Percentiles rank a stretch among this genome's conserved stretches.
Evolutionary conservation across 2,113 vertebrate species (phyloP).

Genomic region (Mus pahari): DNA sequence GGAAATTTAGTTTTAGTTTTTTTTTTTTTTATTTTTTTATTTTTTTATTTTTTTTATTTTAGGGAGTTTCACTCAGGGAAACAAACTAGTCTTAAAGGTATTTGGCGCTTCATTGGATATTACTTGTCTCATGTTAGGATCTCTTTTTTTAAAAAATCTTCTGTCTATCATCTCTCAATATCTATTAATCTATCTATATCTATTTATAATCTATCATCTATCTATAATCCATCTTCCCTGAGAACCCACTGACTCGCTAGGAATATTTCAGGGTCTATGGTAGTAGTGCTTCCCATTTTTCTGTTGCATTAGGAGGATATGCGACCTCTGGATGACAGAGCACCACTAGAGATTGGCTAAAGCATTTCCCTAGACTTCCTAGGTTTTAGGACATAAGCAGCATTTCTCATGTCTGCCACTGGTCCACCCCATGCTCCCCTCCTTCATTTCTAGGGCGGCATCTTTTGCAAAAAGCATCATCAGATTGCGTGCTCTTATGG

Average conservation of each 20-base stretch:
- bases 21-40: background rate
- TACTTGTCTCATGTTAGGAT: background rate
- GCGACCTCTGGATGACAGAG: background rate
- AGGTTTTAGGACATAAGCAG: conserved; percentile 19
- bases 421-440: background rate
- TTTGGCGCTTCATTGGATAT: background rate
- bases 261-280: rapidly evolving
- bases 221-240: background rate
- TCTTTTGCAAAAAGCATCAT: background rate
- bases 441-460: background rate
- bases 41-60: too few species aligned
- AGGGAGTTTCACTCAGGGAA: background rate
- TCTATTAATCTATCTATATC: background rate
- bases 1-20: background rate
- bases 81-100: background rate
- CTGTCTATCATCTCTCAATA: background rate
- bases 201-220: background rate
- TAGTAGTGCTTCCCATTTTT: background rate
- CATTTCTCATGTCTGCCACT: conserved; percentile 24
- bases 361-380: background rate
- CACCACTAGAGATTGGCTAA: background rate
- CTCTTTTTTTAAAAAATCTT: background rate
- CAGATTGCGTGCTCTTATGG: conserved; percentile 25
- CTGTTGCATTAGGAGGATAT: background rate
- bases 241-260: background rate